A percentile compares a stretch with the other conserved stretches of the same genome.
Conservation (phyloP, 2,797 vertebrate species). For the Tokudaia muenninki region DNA sequence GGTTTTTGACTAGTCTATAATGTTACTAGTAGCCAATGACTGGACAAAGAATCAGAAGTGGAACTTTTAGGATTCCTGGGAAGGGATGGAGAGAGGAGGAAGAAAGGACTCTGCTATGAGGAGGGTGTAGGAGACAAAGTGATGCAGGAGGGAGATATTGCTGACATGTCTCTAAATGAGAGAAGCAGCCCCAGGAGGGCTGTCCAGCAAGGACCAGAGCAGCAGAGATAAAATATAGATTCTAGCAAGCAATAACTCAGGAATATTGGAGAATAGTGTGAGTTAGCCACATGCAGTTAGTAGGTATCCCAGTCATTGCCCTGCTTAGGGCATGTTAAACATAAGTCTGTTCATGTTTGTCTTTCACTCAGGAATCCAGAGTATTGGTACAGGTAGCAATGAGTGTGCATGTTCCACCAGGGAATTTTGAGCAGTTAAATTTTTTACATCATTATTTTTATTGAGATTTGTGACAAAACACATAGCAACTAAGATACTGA, state of each 20-base stretch:
- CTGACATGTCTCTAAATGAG: background rate
- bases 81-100: background rate
- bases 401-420: rapidly evolving
- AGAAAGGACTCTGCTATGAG: background rate
- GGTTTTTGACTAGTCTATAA: too few relatives aligned
- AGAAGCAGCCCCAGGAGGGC: background rate
- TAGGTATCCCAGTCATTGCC: too few relatives aligned
- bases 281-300: too few relatives aligned
- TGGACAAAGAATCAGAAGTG: too few relatives aligned
- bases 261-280: too few relatives aligned
- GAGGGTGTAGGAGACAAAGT: background rate
- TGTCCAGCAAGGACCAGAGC: background rate
- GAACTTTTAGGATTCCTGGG: too few relatives aligned
- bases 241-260: background rate
- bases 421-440: too few relatives aligned
- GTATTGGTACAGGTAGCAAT: too few relatives aligned
- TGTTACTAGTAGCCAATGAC: too few relatives aligned
- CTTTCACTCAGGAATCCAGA: too few relatives aligned
- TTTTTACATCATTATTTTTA: background rate
- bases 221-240: background rate
- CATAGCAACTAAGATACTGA: background rate
- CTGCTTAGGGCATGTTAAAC: too few relatives aligned
- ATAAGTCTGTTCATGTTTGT: too few relatives aligned
- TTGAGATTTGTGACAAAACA: slow-evolving; percentile 10
- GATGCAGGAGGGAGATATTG: background rate